Evolutionary conservation across 1,140 invertebrate species (phyloP), one percentile per base, ranked within the genome.

Genomic region (Ruditapes philippinarum): DNA sequence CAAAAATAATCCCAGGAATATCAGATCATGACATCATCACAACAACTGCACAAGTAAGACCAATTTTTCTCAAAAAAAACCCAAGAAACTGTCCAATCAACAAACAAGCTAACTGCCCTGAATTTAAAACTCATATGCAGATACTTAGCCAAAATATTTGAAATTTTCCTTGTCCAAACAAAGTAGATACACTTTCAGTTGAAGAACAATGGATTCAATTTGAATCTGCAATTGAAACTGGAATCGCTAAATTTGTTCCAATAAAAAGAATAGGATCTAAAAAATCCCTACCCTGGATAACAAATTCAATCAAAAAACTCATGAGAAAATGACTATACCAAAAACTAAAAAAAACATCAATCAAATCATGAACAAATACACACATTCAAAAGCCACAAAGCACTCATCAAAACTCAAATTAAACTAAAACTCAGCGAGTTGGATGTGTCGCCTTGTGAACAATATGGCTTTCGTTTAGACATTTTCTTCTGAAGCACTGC

Each of bases 121-220:
- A 65, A 36, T 73, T 73, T 73, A 73, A 73, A 73, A 73, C 17
- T 33, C 9, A 73, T n/a, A 73, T 36, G 68, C n/a, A 73, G n/a
- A 36, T 33, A 33, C 36, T 33, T 7, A 73, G 68, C 36, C 17
- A 73, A 36, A 36, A 73, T n/a, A 73, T 73, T n/a, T 73, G n/a
- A n/a, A n/a, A n/a, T n/a, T n/a, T n/a, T n/a, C n/a, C n/a, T n/a
- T n/a, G n/a, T n/a, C n/a, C 36, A 73, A 5, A 73, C 7, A 73
- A 73, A 19, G 17, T 7, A 33, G n/a, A n/a, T 40, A 33, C 68
- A 33, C n/a, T 73, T 9, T 73, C 68, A 33, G 68, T 73, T 11
- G 68, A 73, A n/a, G 68, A 73, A 11, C 68, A 33, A 11, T 73
- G 68, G 68, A 73, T 12, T 9, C 5, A 33, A 9, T 73, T 73